A percentile compares a stretch with the other conserved stretches of the same genome.
phyloP scores from a whole-genome alignment of 2,797 vertebrate genomes.

The Diglossa cyanea region DNA sequence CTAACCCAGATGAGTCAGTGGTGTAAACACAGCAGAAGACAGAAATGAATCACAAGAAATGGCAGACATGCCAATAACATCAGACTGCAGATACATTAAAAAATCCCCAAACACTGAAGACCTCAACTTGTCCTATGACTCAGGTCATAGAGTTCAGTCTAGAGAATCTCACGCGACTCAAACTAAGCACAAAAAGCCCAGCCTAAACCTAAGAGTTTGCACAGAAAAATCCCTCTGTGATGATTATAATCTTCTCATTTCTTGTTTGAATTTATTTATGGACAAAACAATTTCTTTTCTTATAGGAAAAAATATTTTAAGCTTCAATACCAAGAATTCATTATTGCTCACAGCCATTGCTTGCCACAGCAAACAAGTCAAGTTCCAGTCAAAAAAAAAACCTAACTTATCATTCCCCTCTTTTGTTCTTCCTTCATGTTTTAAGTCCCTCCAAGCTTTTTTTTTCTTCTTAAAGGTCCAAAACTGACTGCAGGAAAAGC shows the following conservation, averaged over 20 bases:
- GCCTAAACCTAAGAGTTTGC: neutral
- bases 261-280: neutral
- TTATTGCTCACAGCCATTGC: neutral
- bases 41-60: neutral
- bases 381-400: fast-evolving
- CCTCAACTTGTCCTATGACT: neutral
- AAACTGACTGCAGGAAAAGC: neutral
- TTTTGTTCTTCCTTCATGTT: neutral
- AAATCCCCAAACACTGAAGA: neutral
- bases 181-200: neutral
- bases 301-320: neutral
- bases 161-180: neutral
- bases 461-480: neutral
- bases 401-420: neutral
- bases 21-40: neutral
- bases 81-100: neutral
- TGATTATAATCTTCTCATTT: neutral
- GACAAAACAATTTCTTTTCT: neutral
- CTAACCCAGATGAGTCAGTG: neutral
- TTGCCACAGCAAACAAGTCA: neutral
- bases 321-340: neutral
- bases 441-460: neutral
- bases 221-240: neutral
- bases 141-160: neutral
- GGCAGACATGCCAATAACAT: neutral